A percentile compares a stretch with the other conserved stretches of the same genome.
phyloP scores from a whole-genome alignment of 2,888 invertebrate genomes.

The Apotomis capreana region DNA sequence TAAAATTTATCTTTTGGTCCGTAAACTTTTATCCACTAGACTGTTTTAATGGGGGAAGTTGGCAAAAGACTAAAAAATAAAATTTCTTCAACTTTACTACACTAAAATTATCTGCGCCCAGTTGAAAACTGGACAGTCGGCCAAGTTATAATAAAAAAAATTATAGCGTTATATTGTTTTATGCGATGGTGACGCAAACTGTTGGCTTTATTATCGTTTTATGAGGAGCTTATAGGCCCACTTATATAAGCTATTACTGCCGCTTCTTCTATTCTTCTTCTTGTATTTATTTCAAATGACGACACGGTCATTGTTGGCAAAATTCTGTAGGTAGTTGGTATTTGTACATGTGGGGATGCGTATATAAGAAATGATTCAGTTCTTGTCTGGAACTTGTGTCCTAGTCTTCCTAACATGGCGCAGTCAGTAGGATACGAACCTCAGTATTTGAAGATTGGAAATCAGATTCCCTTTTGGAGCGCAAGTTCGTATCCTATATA shows the following conservation, averaged over 20 bases:
- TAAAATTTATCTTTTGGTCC: conserved; percentile 25
- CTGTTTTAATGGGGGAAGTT: conserved; percentile 22
- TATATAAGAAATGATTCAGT: too few relatives aligned
- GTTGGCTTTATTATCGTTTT: conserved; percentile 31
- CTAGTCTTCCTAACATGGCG: too few relatives aligned
- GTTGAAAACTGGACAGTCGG: conserved; percentile 6
- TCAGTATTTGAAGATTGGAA: too few relatives aligned
- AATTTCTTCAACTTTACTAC: conserved; percentile 1
- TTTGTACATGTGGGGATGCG: too few relatives aligned
- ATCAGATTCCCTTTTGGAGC: too few relatives aligned
- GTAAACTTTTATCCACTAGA: conserved; percentile 16
- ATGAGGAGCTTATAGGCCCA: conserved; percentile 9
- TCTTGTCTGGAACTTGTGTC: too few relatives aligned
- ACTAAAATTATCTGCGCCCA: conserved; percentile 10
- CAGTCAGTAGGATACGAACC: too few relatives aligned
- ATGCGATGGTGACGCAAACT: conserved; percentile 24
- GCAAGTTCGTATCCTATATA: too few relatives aligned
- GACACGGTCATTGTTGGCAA: too few relatives aligned
- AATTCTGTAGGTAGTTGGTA: too few relatives aligned
- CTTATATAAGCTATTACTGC: conserved; percentile 18
- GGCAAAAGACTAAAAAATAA: conserved; percentile 7
- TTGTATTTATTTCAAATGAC: too few relatives aligned
- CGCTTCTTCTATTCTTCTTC: too few relatives aligned
- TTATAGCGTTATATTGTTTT: conserved; percentile 30
- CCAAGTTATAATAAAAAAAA: conserved; percentile 19